phyloP scores from a whole-genome alignment of 64 coral and sea anemone species.

The Pachyseris speciosa region DNA sequence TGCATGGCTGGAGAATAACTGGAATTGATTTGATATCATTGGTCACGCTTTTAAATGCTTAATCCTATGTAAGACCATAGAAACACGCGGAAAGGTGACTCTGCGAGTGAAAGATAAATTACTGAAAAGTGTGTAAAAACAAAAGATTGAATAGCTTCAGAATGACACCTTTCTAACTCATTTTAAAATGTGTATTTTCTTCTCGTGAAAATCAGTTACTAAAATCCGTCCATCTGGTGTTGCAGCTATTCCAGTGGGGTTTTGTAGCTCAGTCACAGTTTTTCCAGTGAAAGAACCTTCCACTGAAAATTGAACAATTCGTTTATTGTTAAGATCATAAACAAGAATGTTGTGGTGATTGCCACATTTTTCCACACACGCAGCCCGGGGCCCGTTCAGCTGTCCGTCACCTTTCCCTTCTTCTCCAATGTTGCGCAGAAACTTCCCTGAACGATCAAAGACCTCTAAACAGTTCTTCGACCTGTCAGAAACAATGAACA shows the following conservation, averaged over 20 bases:
- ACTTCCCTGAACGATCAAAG: slow-evolving; percentile 22
- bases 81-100: no score
- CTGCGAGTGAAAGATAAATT: no score
- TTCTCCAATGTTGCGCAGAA: slow-evolving; percentile 46
- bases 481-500: slow-evolving; percentile 19
- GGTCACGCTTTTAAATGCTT: no score
- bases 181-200: slow-evolving; percentile 17
- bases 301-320: slow-evolving; percentile 30
- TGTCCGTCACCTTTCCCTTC: slow-evolving; percentile 3
- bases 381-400: not conserved
- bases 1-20: no score
- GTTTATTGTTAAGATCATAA: slow-evolving; percentile 2
- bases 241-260: not conserved
- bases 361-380: slow-evolving; percentile 11
- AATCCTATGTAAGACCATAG: no score
- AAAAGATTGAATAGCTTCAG: no score
- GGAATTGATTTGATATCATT: no score
- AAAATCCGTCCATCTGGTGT: slow-evolving; percentile 43
- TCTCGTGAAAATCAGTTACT: not conserved
- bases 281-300: slow-evolving; percentile 53
- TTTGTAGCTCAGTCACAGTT: not conserved
- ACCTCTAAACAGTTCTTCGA: slow-evolving; percentile 7
- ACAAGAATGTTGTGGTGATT: slow-evolving; percentile 31
- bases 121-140: no score
- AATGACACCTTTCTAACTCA: not conserved